Evolutionary conservation across 2,113 vertebrate genomes (phyloP), one percentile per base, ranked within the genome.

Genomic region (Antechinus flavipes): DNA sequence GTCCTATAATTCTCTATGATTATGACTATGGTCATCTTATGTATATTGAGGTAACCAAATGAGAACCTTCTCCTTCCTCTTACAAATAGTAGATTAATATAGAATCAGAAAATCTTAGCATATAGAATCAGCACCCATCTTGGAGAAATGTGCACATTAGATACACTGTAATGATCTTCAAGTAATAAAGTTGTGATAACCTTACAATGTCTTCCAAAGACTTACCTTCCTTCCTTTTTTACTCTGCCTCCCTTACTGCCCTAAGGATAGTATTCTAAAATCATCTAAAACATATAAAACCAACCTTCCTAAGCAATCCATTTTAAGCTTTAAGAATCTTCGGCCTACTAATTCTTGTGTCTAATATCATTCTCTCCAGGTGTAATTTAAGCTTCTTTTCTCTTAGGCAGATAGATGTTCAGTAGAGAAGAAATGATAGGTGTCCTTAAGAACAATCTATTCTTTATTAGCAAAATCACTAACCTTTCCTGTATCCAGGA

Each of bases 171-270:
- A 47, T 91, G 90, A 2, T 89, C 54, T 49, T 49, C 53, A 92
- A 56, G 8, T 56, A 58, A 96, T 35, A 93, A 52, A 46, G 14
- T 1, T n/a, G 42, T 16, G n/a, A 93, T 49, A 95, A 25, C 8
- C 53, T 12, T 91, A 35, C 68, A 68, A 52, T 6, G 26, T 68
- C 89, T 90, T 91, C 94, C 25, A 61, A 35, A 96, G 56, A 94
- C 16, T 12, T 30, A 23, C 68, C 91, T 95, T 55, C 24, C 50
- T n/a, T 93, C 90, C 4, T 84, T 68, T 94, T 55, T 22, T 22
- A 91, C 14, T 11, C 6, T 56, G 0, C 8, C 23, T 55, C 3
- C 5, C 49, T 11, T 25, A 93, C 46, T 35, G 84, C 54, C 49
- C 50, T 25, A 2, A 42, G n/a, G 55, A 30, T 23, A 47, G 35